Percentiles rank a stretch among this genome's conserved stretches.
Conservation (phyloP, 2,888 invertebrate species). For the Pocota personata region DNA sequence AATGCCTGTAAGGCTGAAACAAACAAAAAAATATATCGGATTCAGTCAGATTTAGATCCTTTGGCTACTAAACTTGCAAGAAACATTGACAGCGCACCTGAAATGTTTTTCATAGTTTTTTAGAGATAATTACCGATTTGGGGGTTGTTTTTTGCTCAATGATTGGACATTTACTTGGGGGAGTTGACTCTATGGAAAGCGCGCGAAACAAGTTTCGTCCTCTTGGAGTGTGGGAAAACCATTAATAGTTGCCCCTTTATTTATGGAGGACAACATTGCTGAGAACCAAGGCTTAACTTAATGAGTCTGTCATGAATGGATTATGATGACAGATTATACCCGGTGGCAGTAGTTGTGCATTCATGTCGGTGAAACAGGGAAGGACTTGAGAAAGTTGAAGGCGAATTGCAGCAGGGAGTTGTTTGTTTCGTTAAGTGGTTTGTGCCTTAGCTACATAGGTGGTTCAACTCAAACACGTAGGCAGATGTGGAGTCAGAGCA, state of each 20-base stretch:
- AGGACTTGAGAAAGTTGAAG: constrained; percentile 4
- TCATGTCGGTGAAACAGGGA: background rate
- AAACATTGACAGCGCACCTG: constrained; percentile 17
- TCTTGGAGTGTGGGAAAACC: constrained; percentile 44
- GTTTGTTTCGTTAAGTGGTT: constrained; percentile 2
- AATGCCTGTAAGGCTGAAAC: constrained; percentile 48
- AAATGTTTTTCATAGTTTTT: background rate
- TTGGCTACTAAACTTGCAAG: background rate
- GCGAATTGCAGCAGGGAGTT: background rate
- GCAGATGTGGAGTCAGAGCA: too few species aligned
- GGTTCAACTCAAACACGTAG: background rate
- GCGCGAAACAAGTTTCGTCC: constrained; percentile 63
- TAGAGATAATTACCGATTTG: constrained; percentile 49
- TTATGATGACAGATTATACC: constrained; percentile 64
- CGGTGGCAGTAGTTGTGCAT: constrained; percentile 22
- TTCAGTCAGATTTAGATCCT: constrained; percentile 37
- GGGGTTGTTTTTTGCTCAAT: constrained; percentile 60
- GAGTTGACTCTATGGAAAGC: constrained; percentile 1
- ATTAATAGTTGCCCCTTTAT: constrained; percentile 26
- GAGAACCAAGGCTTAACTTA: constrained; percentile 51
- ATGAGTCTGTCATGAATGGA: constrained; percentile 63
- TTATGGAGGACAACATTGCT: constrained; percentile 8
- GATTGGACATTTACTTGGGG: constrained; percentile 67
- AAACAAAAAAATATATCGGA: constrained; percentile 30
- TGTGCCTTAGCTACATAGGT: background rate